These are phyloP conservation scores for Intellagama lesueurii DNA, from an alignment of 2,797 vertebrate species.

Conservation along the genomic window DNA sequence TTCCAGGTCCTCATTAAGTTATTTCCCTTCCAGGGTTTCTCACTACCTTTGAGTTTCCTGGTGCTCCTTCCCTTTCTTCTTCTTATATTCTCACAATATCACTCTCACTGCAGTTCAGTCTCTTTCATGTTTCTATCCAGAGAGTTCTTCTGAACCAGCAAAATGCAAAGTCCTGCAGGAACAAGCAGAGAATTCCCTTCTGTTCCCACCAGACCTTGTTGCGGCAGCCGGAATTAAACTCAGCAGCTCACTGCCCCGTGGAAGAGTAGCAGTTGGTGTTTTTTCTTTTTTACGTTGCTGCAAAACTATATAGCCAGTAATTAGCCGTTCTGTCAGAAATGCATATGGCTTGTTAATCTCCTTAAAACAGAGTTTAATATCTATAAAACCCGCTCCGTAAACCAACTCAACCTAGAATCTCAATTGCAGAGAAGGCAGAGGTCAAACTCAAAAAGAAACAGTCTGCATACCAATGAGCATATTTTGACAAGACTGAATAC, in stretches of 20 bases:
- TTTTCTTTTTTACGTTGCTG: slow-evolving; percentile 10
- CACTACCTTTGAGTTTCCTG: slow-evolving; percentile 47
- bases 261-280: slow-evolving; percentile 51
- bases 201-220: slow-evolving; percentile 49
- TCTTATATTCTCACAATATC: slow-evolving; percentile 20
- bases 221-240: slow-evolving; percentile 30
- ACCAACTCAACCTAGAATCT: slow-evolving; percentile 62
- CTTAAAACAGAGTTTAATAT: slow-evolving; percentile 65
- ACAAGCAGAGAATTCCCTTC: slow-evolving; percentile 29
- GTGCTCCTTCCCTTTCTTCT: slow-evolving; percentile 32
- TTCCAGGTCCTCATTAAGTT: slow-evolving; percentile 49
- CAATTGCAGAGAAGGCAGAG: slow-evolving; percentile 63
- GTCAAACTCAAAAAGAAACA: slow-evolving; percentile 57
- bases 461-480: slow-evolving; percentile 67
- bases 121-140: slow-evolving; percentile 54
- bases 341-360: slow-evolving; percentile 62
- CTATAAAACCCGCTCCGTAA: slow-evolving; percentile 60
- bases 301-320: slow-evolving; percentile 58
- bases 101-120: slow-evolving; percentile 28
- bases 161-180: slow-evolving; percentile 52
- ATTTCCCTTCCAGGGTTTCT: slow-evolving; percentile 45
- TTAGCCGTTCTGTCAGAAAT: slow-evolving; percentile 61
- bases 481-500: slow-evolving; percentile 65
- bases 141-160: slow-evolving; percentile 59
- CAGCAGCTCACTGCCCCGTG: slow-evolving; percentile 49